These are phyloP conservation scores for Bungarus multicinctus DNA, from an alignment of 2,113 vertebrate genomes.

Conservation along the genomic window DNA sequence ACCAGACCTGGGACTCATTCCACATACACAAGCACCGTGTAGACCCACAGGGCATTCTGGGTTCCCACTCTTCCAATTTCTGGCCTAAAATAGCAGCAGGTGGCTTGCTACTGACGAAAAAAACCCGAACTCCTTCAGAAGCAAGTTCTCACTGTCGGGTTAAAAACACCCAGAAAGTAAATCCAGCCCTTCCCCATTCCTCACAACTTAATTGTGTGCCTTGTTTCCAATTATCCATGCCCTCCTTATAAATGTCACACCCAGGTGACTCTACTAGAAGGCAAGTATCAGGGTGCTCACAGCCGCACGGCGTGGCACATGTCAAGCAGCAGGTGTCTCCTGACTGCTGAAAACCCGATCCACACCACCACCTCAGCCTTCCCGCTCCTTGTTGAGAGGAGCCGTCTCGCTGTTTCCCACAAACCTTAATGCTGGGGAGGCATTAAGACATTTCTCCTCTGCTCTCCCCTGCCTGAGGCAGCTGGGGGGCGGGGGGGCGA, in stretches of 20 bases:
- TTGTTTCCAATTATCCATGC: background rate
- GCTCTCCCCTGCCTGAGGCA: background rate
- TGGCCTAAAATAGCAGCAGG: background rate
- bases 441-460: background rate
- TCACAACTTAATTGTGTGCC: background rate
- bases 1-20: background rate
- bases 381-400: background rate
- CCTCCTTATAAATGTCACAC: constrained; percentile 23
- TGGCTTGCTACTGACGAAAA: background rate
- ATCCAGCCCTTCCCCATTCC: background rate
- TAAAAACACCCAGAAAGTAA: background rate
- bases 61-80: background rate
- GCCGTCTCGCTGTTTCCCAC: background rate
- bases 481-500: too few relatives aligned
- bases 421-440: background rate
- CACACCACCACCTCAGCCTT: background rate
- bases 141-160: background rate
- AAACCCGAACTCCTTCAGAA: background rate
- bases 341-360: background rate
- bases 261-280: constrained; percentile 18
- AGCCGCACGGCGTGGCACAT: background rate
- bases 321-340: background rate
- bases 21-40: background rate
- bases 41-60: background rate
- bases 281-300: background rate